These are phyloP conservation scores for Acanthosepion lycidas DNA, from an alignment of 2,888 invertebrate genomes.

Conservation along the genomic window DNA sequence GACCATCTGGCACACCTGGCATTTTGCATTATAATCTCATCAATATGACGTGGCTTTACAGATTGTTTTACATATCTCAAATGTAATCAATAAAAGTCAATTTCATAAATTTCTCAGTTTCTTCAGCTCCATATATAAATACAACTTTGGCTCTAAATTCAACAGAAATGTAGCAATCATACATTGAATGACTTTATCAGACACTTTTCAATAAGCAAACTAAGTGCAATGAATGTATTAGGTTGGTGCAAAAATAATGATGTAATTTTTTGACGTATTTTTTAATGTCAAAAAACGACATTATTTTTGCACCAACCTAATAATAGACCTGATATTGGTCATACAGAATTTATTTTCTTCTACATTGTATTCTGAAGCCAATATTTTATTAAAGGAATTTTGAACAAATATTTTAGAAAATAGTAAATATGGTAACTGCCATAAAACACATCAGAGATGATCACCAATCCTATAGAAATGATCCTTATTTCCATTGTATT, in stretches of 20 bases:
- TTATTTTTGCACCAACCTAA: too few relatives aligned
- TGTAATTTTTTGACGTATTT: too few relatives aligned
- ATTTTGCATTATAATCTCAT: not conserved
- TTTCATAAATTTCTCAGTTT: not conserved
- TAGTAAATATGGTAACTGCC: too few relatives aligned
- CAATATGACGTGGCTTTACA: constrained; percentile 37
- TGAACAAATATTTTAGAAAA: too few relatives aligned
- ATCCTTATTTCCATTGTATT: too few relatives aligned
- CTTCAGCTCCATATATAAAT: not conserved
- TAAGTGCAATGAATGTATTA: not conserved
- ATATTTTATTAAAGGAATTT: not conserved
- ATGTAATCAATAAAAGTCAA: not conserved
- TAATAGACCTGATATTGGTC: not conserved
- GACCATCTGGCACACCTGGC: not conserved
- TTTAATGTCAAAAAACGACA: too few relatives aligned
- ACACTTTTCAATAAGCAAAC: not conserved
- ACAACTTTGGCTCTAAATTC: too few relatives aligned
- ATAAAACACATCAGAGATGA: too few relatives aligned
- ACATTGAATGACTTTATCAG: not conserved
- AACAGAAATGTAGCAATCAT: too few relatives aligned
- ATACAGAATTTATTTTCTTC: not conserved
- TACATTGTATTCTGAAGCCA: not conserved
- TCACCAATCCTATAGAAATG: too few relatives aligned
- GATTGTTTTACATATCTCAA: not conserved
- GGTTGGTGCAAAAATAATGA: too few relatives aligned